phyloP scores from a whole-genome alignment of 2,113 vertebrate genomes.

The Myotis lucifugus region DNA sequence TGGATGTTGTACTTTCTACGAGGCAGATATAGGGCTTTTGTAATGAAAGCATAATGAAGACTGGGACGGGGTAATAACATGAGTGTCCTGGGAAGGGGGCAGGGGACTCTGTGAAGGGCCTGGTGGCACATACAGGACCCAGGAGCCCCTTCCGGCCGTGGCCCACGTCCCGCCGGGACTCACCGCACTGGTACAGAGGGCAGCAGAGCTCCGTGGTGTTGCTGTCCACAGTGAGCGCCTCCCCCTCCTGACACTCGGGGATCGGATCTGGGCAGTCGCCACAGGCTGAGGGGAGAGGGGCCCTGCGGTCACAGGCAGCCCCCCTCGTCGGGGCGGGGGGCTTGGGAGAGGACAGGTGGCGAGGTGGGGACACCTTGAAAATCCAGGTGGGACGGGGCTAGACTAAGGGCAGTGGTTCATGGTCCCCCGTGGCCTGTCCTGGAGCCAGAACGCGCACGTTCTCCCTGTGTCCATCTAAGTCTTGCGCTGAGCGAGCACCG shows the following conservation, averaged over 20 bases:
- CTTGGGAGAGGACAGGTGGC: neutral
- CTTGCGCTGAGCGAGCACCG: neutral
- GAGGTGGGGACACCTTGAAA: neutral
- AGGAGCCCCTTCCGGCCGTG: rapidly evolving
- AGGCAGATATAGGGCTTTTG: neutral
- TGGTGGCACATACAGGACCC: neutral
- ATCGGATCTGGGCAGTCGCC: conserved; percentile 86
- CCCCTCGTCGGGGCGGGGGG: rapidly evolving
- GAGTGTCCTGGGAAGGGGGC: neutral
- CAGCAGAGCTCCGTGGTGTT: conserved; percentile 94
- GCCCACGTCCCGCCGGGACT: conserved; percentile 69
- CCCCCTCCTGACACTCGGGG: conserved; percentile 91
- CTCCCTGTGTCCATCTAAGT: neutral
- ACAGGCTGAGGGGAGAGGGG: conserved; percentile 86
- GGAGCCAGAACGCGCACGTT: neutral
- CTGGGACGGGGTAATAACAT: neutral
- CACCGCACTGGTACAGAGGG: conserved; percentile 93
- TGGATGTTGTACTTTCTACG: neutral
- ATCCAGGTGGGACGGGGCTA: neutral
- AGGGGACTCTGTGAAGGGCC: neutral
- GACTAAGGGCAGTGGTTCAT: neutral
- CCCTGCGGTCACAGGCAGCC: neutral
- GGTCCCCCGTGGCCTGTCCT: neutral
- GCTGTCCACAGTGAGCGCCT: conserved; percentile 89
- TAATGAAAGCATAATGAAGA: neutral